Evolutionary conservation across 2,797 vertebrate species (phyloP), one percentile per base, ranked within the genome.

Genomic region (Vireo griseus): DNA sequence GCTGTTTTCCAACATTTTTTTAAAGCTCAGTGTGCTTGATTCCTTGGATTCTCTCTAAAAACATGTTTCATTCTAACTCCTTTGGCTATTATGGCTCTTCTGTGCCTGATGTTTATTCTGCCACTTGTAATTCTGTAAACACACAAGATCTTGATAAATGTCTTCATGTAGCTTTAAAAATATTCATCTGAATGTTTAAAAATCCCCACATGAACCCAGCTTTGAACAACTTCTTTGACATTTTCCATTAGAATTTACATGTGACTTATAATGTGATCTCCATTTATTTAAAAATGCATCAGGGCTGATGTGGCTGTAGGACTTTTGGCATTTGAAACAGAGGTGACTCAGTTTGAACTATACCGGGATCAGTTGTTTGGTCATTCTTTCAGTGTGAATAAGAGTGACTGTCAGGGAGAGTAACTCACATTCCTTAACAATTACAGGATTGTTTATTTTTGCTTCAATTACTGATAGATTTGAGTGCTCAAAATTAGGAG

Each of bases 101-200:
- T 81, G 31, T 76, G 66, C 87, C 63, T 85, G 58, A 62, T n/a
- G 5, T 66, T 90, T 93, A 40, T 87, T 88, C 59, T 79, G 29
- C 66, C 62, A 26, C 37, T 72, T 45, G 13, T 15, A 69, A 26
- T 78, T 81, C 66, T 90, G 29, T 66, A 55, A 94, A 73, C 3
- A 2, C 50, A 54, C 69, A 47, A 81, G 50, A 33, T 40, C 33
- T 80, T 57, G 19, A 50, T 67, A 63, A 86, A 42, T 28, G 37
- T 47, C 37, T 67, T 61, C 22, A 51, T 66, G 50, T 24, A 63
- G 21, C 40, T 73, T 76, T 76, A 35, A 79, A 80, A 94, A 35
- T 45, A 16, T 4, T 87, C 13, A 10, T 76, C 13, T 75, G 51
- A 54, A 37, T 40, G 18, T 71, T 69, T 74, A 13, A 69, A 85